Conservation (phyloP, 2,888 invertebrate species). For the Polylopha cassiicola region DNA sequence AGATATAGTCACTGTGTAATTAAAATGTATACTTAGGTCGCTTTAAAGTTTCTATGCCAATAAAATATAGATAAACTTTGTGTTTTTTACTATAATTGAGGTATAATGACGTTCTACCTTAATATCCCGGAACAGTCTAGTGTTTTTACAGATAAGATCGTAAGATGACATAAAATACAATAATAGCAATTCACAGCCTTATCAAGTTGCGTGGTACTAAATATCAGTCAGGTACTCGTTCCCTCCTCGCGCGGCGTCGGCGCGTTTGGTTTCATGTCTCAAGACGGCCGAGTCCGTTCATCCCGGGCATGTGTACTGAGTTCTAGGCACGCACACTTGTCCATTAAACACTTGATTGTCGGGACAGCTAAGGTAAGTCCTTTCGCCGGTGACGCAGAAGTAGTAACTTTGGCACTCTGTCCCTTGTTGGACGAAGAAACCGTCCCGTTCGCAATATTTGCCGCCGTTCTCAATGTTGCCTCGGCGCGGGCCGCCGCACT, state of each 20-base stretch:
- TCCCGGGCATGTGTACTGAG: slow-evolving; percentile 67
- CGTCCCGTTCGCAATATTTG: slow-evolving; percentile 61
- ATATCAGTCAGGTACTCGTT: slow-evolving; percentile 52
- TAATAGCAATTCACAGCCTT: slow-evolving; percentile 42
- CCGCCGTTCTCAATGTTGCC: slow-evolving; percentile 43
- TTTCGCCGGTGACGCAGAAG: slow-evolving; percentile 74
- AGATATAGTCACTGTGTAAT: slow-evolving; percentile 61
- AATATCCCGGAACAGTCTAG: not conserved
- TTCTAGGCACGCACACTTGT: slow-evolving; percentile 69
- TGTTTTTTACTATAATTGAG: slow-evolving; percentile 40
- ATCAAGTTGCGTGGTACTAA: slow-evolving; percentile 25
- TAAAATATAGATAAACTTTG: slow-evolving; percentile 48
- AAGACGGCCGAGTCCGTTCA: slow-evolving; percentile 34
- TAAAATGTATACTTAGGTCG: slow-evolving; percentile 51
- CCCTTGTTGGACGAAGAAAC: slow-evolving; percentile 73
- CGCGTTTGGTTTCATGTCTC: slow-evolving; percentile 17
- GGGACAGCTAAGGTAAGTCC: slow-evolving; percentile 70
- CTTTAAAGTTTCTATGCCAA: slow-evolving; percentile 68
- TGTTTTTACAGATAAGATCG: too few relatives aligned
- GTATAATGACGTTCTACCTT: slow-evolving; percentile 22
- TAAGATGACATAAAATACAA: slow-evolving; percentile 20
- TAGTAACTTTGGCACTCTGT: slow-evolving; percentile 74
- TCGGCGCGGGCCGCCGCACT: slow-evolving; percentile 54
- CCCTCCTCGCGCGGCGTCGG: slow-evolving; percentile 27
- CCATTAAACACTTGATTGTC: slow-evolving; percentile 74